Base-by-base conservation (phyloP, 2,888 invertebrate species). In the Microplitis manilae region DNA sequence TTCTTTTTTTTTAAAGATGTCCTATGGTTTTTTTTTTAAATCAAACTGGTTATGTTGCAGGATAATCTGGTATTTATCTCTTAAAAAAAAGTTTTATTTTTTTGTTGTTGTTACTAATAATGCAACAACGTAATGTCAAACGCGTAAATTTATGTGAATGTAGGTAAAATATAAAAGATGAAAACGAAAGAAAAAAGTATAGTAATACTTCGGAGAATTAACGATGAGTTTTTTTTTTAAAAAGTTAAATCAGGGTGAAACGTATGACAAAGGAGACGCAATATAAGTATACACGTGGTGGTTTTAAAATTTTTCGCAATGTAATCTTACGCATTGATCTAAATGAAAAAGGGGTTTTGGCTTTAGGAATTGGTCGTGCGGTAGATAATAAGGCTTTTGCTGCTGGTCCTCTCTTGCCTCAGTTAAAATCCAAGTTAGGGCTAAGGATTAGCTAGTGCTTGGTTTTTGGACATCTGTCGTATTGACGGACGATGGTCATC, bases 281-380 rank as follows among this genome's bases (percentile, higher is more conserved):
- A 76, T 60, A 72, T 61, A 68, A 64, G 73, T 73, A 50, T 30
- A 68, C 17, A 78, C 79, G 77, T 82, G 76, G 78, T 80, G 74
- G 80, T 65, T 20, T 15, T 61, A 82, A 82, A 84, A 84, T 83
- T 87, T 87, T 89, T 88, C 85, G 89, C 89, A 86, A 88, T 87
- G 89, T 88, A 90, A 90, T 90, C 90, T 89, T 88, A 81, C 87
- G 87, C 85, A 88, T 88, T 89, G 87, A 88, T 89, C 87, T 88
- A 81, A 76, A 81, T 81, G 84, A 85, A 88, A 85, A 87, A 89
- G 89, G 87, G 50, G 50, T 50, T 50, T 87, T 86, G 87, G 85
- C 86, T 88, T 86, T 84, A 82, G 67, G 65, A 30, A 74, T 74
- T 71, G 60, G 68, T 50, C 70, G 70, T 61, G 67, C 74, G 71